phyloP scores from a whole-genome alignment of 1,140 invertebrate genomes.

The Choristoneura fumiferana region DNA sequence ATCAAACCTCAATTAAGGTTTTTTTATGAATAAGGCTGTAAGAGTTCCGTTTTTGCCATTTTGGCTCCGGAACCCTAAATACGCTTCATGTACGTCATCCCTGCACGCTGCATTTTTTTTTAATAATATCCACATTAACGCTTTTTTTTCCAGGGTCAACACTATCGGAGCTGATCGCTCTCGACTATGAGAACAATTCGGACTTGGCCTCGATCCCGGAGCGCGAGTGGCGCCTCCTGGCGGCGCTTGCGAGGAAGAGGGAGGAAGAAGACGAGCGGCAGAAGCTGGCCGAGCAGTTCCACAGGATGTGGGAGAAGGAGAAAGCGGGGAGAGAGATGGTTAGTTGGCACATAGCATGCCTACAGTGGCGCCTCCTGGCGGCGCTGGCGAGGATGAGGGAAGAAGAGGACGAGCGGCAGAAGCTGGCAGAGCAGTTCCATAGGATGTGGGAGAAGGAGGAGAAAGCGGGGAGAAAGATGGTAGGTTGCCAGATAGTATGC shows the following conservation, averaged over 20 bases:
- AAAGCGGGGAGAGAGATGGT: slow-evolving; percentile 57
- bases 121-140: too few relatives aligned
- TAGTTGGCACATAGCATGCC: too few relatives aligned
- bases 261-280: slow-evolving; percentile 54
- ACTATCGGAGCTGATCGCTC: slow-evolving; percentile 38
- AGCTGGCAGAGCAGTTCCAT: slow-evolving; percentile 53
- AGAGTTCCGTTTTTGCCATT: too few relatives aligned
- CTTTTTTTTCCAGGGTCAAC: slow-evolving; percentile 34
- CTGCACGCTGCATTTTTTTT: too few relatives aligned
- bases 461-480: slow-evolving; percentile 53
- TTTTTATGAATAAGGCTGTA: too few relatives aligned
- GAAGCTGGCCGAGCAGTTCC: slow-evolving; percentile 52
- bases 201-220: slow-evolving; percentile 52
- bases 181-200: slow-evolving; percentile 36
- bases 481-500: too few relatives aligned
- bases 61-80: too few relatives aligned
- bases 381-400: slow-evolving; percentile 60
- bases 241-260: slow-evolving; percentile 55
- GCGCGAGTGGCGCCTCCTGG: slow-evolving; percentile 56
- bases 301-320: slow-evolving; percentile 60
- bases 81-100: too few relatives aligned
- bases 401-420: slow-evolving; percentile 48
- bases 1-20: too few relatives aligned
- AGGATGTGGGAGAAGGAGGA: slow-evolving; percentile 64
- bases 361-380: slow-evolving; percentile 57